Evolutionary conservation across 2,797 vertebrate genomes (phyloP).

Genomic region (Selene dorsalis): DNA sequence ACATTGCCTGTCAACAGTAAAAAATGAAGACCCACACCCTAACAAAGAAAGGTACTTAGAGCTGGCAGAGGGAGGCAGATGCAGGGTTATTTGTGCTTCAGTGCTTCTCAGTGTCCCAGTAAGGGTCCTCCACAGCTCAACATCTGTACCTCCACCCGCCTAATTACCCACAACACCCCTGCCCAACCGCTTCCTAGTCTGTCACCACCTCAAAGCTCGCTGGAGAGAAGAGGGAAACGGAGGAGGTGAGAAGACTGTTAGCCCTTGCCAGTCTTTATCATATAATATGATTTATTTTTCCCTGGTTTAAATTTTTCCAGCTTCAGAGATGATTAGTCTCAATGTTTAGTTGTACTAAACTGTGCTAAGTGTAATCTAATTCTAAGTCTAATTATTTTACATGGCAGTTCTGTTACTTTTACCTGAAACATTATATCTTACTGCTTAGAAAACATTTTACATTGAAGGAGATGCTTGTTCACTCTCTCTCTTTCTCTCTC

Average conservation of each 20-base stretch:
- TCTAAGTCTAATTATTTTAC: slow-evolving; percentile 4
- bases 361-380: too few relatives aligned
- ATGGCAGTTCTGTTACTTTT: neutral
- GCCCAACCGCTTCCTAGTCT: slow-evolving; percentile 85
- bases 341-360: neutral
- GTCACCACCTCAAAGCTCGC: slow-evolving; percentile 80
- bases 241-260: slow-evolving; percentile 54
- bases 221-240: slow-evolving; percentile 51
- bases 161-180: slow-evolving; percentile 90
- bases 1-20: slow-evolving; percentile 95
- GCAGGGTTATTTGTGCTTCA: slow-evolving; percentile 88
- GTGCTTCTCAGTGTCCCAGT: slow-evolving; percentile 84
- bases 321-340: slow-evolving; percentile 4
- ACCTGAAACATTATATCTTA: neutral
- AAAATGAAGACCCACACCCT: slow-evolving; percentile 96
- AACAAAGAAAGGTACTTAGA: slow-evolving; percentile 95
- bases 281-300: slow-evolving; percentile 18
- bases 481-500: neutral
- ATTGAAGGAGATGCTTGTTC: slow-evolving; percentile 16
- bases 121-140: slow-evolving; percentile 87
- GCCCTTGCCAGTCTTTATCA: slow-evolving; percentile 17
- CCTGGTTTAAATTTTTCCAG: neutral
- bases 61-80: slow-evolving; percentile 92
- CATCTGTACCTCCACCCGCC: slow-evolving; percentile 90
- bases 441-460: slow-evolving; percentile 12